Evolutionary conservation across 2,888 invertebrate species (phyloP).

Genomic region (Papilio gigon): DNA sequence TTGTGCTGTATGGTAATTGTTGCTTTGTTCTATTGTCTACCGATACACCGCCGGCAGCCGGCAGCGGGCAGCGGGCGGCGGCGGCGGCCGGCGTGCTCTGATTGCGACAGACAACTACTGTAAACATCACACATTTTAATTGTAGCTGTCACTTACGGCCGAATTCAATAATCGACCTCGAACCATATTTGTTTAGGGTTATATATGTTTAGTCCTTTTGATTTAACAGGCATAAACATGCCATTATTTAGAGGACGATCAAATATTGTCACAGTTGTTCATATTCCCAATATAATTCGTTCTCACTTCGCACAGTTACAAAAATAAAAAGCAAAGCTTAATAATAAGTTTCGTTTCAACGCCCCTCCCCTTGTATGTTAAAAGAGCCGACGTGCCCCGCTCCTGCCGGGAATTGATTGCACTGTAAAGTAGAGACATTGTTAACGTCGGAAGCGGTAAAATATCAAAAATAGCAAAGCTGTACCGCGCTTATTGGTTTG

Average conservation of each 20-base stretch:
- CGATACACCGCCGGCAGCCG: slow-evolving; percentile 3
- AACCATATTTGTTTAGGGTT: neutral
- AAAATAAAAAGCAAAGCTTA: neutral
- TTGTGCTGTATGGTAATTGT: slow-evolving; percentile 3
- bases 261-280: too few species aligned
- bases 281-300: too few species aligned
- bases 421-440: neutral
- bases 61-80: slow-evolving; percentile 4
- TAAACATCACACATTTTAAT: slow-evolving; percentile 9
- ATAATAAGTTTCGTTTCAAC: neutral
- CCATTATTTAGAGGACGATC: too few species aligned
- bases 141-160: neutral
- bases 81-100: slow-evolving; percentile 31
- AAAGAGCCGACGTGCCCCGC: neutral
- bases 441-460: neutral
- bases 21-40: slow-evolving; percentile 35
- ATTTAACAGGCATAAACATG: too few species aligned
- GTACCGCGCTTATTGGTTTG: too few species aligned
- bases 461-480: neutral
- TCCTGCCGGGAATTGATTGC: neutral
- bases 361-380: neutral
- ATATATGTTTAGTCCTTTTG: too few species aligned
- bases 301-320: too few species aligned
- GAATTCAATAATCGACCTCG: neutral
- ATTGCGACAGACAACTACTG: slow-evolving; percentile 4